Evolutionary conservation across 2,888 invertebrate species (phyloP).

Genomic region (Fragum fragum): DNA sequence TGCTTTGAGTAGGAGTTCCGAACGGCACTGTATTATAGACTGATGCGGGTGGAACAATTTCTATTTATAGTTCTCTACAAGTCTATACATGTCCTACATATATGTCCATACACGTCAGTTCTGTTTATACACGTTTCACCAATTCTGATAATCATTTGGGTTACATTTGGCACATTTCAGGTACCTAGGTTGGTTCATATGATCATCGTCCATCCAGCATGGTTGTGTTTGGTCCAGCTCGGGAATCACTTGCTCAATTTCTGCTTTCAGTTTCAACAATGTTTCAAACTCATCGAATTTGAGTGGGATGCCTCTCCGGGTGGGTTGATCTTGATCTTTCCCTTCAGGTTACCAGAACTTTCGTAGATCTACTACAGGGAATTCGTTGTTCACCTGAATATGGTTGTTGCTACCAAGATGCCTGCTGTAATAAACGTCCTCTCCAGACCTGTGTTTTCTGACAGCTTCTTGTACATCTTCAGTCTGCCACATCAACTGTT

Average conservation of each 20-base stretch:
- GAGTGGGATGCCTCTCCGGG: slow-evolving; percentile 43
- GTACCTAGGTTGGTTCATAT: slow-evolving; percentile 37
- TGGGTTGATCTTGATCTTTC: slow-evolving; percentile 28
- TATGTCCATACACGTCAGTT: too few relatives aligned
- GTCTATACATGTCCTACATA: neutral
- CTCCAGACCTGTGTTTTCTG: neutral
- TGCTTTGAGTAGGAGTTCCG: too few relatives aligned
- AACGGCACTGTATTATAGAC: too few relatives aligned
- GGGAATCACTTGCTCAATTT: slow-evolving; percentile 31
- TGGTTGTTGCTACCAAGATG: slow-evolving; percentile 40
- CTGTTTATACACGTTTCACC: slow-evolving; percentile 14
- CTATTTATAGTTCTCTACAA: too few relatives aligned
- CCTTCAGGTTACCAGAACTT: slow-evolving; percentile 53
- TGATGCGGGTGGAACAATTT: too few relatives aligned
- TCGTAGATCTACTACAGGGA: slow-evolving; percentile 46
- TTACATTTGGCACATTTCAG: slow-evolving; percentile 40
- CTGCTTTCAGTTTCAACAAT: slow-evolving; percentile 28
- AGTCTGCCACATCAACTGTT: slow-evolving; percentile 16
- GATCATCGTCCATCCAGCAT: slow-evolving; percentile 36
- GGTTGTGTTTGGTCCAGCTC: slow-evolving; percentile 24
- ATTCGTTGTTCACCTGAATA: slow-evolving; percentile 18
- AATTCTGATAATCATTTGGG: slow-evolving; percentile 35
- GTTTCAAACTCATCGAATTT: slow-evolving; percentile 39
- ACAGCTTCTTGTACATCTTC: slow-evolving; percentile 15
- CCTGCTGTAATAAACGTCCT: neutral